Percentiles rank a stretch among this genome's conserved stretches.
Evolutionary conservation across 1,140 invertebrate genomes (phyloP).

Genomic region (Scaptomyza pallida): DNA sequence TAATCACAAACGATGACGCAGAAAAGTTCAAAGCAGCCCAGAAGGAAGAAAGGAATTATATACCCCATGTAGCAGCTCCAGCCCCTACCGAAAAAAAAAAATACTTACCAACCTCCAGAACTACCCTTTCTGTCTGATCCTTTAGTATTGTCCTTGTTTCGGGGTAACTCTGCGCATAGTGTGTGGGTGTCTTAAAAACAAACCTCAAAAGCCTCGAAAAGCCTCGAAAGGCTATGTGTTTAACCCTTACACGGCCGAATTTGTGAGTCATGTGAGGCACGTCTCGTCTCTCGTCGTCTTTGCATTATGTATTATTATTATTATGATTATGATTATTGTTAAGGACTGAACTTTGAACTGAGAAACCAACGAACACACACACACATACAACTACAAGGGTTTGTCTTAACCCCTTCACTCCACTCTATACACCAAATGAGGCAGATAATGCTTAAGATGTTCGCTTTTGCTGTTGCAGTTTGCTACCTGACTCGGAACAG

Average conservation of each 20-base stretch:
- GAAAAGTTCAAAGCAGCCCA: slow-evolving; percentile 64
- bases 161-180: not conserved
- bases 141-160: slow-evolving; percentile 18
- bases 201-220: slow-evolving; percentile 1
- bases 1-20: slow-evolving; percentile 79
- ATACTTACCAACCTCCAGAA: not conserved
- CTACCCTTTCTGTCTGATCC: slow-evolving; percentile 23
- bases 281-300: slow-evolving; percentile 10
- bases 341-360: slow-evolving; percentile 55
- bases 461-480: not conserved
- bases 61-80: slow-evolving; percentile 48
- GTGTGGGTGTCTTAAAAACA: slow-evolving; percentile 37
- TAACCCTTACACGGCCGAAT: slow-evolving; percentile 26
- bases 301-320: slow-evolving; percentile 11
- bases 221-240: slow-evolving; percentile 3
- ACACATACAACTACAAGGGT: slow-evolving; percentile 11
- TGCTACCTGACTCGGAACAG: slow-evolving; percentile 26
- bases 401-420: slow-evolving; percentile 24
- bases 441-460: slow-evolving; percentile 39
- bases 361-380: not conserved
- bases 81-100: no score
- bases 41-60: slow-evolving; percentile 30
- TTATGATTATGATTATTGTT: slow-evolving; percentile 53
- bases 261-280: slow-evolving; percentile 34
- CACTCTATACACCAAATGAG: slow-evolving; percentile 1